A percentile compares a stretch with the other conserved stretches of the same genome.
These are phyloP conservation scores for Sphinx pinastri DNA, from an alignment of 2,888 invertebrate genomes.

Conservation along the genomic window DNA sequence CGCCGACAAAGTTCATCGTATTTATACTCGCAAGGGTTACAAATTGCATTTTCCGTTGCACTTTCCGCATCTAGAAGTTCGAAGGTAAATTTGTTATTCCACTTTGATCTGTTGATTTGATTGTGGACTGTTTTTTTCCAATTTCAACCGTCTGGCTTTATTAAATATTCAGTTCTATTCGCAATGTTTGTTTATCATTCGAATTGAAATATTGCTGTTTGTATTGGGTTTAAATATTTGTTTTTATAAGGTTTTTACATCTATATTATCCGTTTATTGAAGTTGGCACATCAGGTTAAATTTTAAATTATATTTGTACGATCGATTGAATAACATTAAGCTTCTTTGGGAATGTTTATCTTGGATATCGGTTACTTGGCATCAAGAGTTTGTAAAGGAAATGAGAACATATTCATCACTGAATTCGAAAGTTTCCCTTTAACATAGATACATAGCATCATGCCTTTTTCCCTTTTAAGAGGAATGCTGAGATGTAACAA, in stretches of 20 bases:
- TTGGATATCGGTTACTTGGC: too few species aligned
- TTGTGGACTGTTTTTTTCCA: neutral
- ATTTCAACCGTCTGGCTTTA: neutral
- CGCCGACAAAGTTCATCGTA: too few species aligned
- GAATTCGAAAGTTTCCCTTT: too few species aligned
- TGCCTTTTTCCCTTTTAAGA: too few species aligned
- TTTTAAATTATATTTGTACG: neutral
- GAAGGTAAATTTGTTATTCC: conserved; percentile 5
- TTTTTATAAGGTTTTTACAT: neutral
- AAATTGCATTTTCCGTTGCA: neutral
- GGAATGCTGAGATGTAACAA: too few species aligned
- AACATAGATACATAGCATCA: too few species aligned
- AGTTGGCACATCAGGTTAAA: neutral
- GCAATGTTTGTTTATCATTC: neutral
- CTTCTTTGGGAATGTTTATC: too few species aligned
- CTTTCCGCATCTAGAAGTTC: neutral
- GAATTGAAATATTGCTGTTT: neutral
- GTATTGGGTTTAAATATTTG: neutral
- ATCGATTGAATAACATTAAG: too few species aligned
- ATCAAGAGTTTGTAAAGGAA: too few species aligned
- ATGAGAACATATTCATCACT: too few species aligned
- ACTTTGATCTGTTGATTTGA: conserved; percentile 13
- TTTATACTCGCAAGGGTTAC: neutral
- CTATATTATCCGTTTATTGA: neutral
- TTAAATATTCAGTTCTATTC: conserved; percentile 18